Base-by-base conservation (phyloP, 2,888 invertebrate species). In the Slavum lentiscoides region DNA sequence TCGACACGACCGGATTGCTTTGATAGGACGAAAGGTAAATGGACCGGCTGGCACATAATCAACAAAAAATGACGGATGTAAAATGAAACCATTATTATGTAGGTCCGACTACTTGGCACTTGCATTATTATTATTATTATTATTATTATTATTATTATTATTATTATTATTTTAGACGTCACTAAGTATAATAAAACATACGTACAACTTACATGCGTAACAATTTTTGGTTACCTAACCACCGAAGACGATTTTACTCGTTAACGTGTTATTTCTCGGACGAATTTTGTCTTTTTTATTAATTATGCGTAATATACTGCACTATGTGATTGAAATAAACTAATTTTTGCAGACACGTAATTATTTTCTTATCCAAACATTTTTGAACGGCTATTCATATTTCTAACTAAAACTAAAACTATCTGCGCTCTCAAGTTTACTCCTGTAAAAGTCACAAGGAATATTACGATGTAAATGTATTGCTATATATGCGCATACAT, bases 261-360 rank as follows among this genome's bases (percentile, higher is more conserved):
- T 23, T 43, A 23, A 61, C 61, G 39, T 23, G 23, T 73, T 62
- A 30, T 19, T 21, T 23, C 19, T 9, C 23, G 8, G 58, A 23
- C 11, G 19, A 73, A 61, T 73, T n/a, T 61, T 61, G 19, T 61
- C 61, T 73, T 73, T 19, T 3, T 17, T 43, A n/a, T 11, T 64
- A 37, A 37, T 2, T 37, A 64, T 39, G 64, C 37, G n/a, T 66
- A 17, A 19, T 53, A 17, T 68, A 53, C n/a, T n/a, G n/a, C n/a
- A n/a, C 15, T 49, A 53, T 49, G 61, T 73, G 74, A 74, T 74
- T 74, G 30, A 62, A 62, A 62, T 53, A 74, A 62, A 64, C 74
- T 74, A 30, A n/a, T 73, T 62, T 53, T 13, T 30, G 17, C 21
- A 49, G 43, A 73, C 43, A 61, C 73, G 23, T 21, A 59, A 19